Conservation (phyloP, 1,140 invertebrate genomes). For the Listronotus oregonensis region DNA sequence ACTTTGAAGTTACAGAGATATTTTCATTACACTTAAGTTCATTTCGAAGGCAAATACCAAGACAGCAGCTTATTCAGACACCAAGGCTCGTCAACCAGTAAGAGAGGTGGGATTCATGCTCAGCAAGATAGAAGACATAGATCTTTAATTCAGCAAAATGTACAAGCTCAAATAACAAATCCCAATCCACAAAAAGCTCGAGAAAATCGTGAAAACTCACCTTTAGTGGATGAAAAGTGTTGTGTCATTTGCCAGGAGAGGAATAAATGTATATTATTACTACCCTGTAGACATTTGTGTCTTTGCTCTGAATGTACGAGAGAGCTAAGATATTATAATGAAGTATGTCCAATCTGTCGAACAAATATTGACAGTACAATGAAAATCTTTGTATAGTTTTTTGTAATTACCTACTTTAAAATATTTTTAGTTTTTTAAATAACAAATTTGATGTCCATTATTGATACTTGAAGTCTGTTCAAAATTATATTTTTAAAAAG, state of each 20-base stretch:
- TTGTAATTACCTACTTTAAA: too few relatives aligned
- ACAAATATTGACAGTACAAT: constrained; percentile 38
- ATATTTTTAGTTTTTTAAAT: too few relatives aligned
- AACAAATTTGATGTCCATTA: too few relatives aligned
- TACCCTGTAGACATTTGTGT: constrained; percentile 44
- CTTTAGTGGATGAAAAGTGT: constrained; percentile 19
- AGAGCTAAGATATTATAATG: constrained; percentile 37
- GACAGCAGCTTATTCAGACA: background rate
- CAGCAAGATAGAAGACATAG: too few relatives aligned
- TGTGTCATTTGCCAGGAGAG: constrained; percentile 44
- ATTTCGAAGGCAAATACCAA: background rate
- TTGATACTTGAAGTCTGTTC: too few relatives aligned
- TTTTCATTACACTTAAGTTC: background rate
- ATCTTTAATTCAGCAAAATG: background rate
- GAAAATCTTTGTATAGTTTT: constrained; percentile 37
- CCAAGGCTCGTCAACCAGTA: background rate
- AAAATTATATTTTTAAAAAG: too few relatives aligned
- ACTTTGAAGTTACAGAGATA: constrained; percentile 1
- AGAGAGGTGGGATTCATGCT: background rate
- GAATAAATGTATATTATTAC: constrained; percentile 40
- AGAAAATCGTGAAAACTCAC: background rate
- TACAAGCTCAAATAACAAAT: background rate
- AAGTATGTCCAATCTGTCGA: constrained; percentile 43
- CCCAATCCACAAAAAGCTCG: background rate
- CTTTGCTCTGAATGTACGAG: constrained; percentile 39